A percentile compares a stretch with the other conserved stretches of the same genome.
Conservation (phyloP, 2,888 invertebrate species). For the Spisula solida region DNA sequence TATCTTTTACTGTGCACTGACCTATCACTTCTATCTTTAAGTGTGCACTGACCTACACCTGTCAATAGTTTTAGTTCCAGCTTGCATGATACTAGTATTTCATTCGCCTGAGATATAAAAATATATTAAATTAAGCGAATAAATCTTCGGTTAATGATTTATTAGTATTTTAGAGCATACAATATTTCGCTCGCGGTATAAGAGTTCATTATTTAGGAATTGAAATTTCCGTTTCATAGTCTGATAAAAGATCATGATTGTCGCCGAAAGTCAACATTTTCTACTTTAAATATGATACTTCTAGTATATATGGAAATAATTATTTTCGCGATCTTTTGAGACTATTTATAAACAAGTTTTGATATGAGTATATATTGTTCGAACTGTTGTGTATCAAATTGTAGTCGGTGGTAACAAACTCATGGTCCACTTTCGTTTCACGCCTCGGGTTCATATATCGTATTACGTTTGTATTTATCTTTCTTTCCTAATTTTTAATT, state of each 20-base stretch:
- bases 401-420: neutral
- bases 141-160: neutral
- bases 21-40: neutral
- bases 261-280: neutral
- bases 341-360: too few relatives aligned
- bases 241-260: neutral
- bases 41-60: neutral
- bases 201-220: conserved; percentile 1
- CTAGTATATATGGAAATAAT: neutral
- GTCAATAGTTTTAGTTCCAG: neutral
- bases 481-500: neutral
- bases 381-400: too few relatives aligned
- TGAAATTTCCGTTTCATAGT: neutral
- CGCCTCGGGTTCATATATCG: neutral
- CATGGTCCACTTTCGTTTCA: neutral
- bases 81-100: neutral
- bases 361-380: too few relatives aligned
- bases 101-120: neutral
- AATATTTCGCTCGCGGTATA: neutral
- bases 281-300: neutral
- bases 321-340: neutral
- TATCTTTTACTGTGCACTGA: neutral
- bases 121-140: neutral
- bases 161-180: neutral
- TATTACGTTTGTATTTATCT: neutral